Base-by-base conservation (phyloP, 1,140 invertebrate species). In the Drosophila subpulchrella region DNA sequence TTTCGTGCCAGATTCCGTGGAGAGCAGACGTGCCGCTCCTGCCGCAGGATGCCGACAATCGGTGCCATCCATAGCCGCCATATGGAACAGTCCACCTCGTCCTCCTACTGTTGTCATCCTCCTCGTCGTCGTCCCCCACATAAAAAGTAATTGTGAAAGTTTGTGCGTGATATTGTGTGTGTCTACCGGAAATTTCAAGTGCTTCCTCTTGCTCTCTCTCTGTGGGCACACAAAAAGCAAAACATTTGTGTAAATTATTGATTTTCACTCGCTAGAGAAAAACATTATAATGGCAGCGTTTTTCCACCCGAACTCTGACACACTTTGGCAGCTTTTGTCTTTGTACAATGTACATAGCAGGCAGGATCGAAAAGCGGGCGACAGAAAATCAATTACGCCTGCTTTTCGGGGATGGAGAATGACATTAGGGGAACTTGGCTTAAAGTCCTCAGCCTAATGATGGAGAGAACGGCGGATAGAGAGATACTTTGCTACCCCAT, bases 181-280 rank as follows among this genome's bases (percentile, higher is more conserved):
- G 57, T 53, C 68, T 82, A 47, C 72, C 83, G 83, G 83, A 88
- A 59, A 83, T 88, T 80, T 88, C 84, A 88, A 89, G 84, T 89
- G 72, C 63, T 83, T 88, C 80, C 84, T 79, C 58, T 63, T 62
- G 58, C 44, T 65, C 30, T 38, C 30, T 38, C 38, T 50, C 44
- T 61, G 24, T 27, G 12, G 53, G 17, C 12, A 11, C 12, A 39
- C 17, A 24, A 78, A 61, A 63, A 51, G 42, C 34, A 34, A 56
- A 89, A 88, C 76, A 88, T 89, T 82, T 74, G 74, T 78, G 80
- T 58, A 84, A 89, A 84, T 89, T 89, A 89, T 89, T 75, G 84
- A 89, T 89, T 89, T 89, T 89, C 81, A 57, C 84, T 11, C 47
- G 57, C 34, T 63, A 81, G 50, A 48, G 57, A 66, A 68, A 65